phyloP scores from a whole-genome alignment of 2,113 vertebrate genomes.

The Myocastor coypus region DNA sequence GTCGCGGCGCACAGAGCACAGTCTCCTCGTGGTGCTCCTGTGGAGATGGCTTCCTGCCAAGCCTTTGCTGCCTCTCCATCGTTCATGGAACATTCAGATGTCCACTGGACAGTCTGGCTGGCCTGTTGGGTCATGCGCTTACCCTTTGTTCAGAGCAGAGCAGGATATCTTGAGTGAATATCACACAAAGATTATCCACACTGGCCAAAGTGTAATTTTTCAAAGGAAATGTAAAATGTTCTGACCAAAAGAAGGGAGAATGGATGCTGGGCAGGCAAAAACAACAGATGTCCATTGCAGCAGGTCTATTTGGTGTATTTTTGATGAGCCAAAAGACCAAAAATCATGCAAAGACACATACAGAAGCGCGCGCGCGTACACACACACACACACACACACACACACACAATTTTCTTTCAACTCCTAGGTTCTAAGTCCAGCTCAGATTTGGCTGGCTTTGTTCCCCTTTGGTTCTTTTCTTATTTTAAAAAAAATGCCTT shows the following conservation, averaged over 20 bases:
- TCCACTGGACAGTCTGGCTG: neutral
- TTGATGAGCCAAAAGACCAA: conserved; percentile 69
- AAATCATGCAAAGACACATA: conserved; percentile 44
- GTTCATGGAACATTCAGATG: neutral
- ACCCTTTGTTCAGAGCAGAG: neutral
- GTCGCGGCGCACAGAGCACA: neutral
- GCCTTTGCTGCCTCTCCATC: neutral
- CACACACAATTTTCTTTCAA: neutral
- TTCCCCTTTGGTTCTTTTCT: neutral
- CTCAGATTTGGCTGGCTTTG: neutral
- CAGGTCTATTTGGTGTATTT: conserved; percentile 64
- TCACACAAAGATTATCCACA: conserved; percentile 31
- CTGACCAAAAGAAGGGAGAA: conserved; percentile 63
- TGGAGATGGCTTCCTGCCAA: neutral
- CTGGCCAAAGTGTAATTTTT: conserved; percentile 59
- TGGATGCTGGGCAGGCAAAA: conserved; percentile 72
- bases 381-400: neutral
- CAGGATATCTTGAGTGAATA: conserved; percentile 7
- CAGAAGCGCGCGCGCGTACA: neutral
- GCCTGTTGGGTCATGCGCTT: neutral
- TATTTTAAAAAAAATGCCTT: neutral
- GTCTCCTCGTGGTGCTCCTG: neutral
- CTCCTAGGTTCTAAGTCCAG: neutral
- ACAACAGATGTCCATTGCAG: conserved; percentile 81
- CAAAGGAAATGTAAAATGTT: conserved; percentile 71